Base-by-base conservation (phyloP, 1,140 invertebrate genomes). In the Cepaea nemoralis region DNA sequence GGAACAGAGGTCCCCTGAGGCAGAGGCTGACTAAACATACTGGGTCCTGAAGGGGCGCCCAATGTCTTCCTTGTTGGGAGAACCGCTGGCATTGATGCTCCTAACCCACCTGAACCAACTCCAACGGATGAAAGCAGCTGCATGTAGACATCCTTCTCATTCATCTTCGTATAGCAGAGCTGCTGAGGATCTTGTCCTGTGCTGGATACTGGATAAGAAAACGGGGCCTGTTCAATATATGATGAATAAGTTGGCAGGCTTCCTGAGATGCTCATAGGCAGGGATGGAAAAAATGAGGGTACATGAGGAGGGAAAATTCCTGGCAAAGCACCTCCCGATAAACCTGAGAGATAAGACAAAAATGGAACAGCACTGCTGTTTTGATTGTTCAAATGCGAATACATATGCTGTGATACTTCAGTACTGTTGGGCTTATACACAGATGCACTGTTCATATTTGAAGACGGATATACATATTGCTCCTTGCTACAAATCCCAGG, bases 111-210 rank as follows among this genome's bases (percentile, higher is more conserved):
- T 31, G 71, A 10, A 50, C n/a, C n/a, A n/a, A n/a, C n/a, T n/a
- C n/a, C n/a, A n/a, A n/a, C n/a, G n/a, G n/a, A n/a, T n/a, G 59
- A 59, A 3, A 78, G 3, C 31, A 78, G 24, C 75, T 59, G 75
- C 75, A 77, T 10, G 2, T 67, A 39, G 39, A 78, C 76, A 67
- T 78, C 76, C 42, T 78, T 78, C 33, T 59, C 76, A 67, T 78
- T 59, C 76, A 78, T 50, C 31, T 67, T 66, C 35, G 67, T 67
- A 1, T 55, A 24, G 39, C 33, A 78, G 37, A 37, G 67, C 59
- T 78, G 76, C 16, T 33, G 59, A 3, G 67, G 67, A 35, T 69
- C 14, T 40, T 40, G 59, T 42, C 31, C 33, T 22, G 16, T 12
- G 27, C 37, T 48, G 31, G 39, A 10, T 37, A 40, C 14, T 45